These are phyloP conservation scores for Oryzias sinensis DNA, from an alignment of 2,797 vertebrate genomes.

Conservation along the genomic window DNA sequence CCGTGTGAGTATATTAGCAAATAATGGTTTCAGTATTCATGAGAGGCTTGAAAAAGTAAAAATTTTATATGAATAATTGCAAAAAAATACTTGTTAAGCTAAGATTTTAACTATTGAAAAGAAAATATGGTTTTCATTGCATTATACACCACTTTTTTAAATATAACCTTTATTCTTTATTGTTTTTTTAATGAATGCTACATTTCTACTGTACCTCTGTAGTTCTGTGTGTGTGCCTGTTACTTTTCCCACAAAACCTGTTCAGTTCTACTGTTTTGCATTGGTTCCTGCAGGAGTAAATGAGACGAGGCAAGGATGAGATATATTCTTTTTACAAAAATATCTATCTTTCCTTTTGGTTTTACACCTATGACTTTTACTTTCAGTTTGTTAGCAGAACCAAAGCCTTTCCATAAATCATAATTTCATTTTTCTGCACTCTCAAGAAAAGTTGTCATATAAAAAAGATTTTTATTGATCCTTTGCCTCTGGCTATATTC, in stretches of 20 bases:
- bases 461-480: constrained; percentile 4
- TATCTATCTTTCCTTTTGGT: constrained; percentile 29
- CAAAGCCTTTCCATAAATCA: constrained; percentile 29
- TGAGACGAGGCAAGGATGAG: constrained; percentile 22
- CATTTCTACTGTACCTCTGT: constrained; percentile 10
- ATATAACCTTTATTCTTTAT: not conserved
- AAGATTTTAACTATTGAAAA: too few relatives aligned
- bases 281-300: constrained; percentile 23
- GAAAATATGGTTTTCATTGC: too few relatives aligned
- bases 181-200: constrained; percentile 4
- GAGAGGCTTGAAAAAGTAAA: not conserved
- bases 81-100: too few relatives aligned
- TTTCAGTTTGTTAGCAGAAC: constrained; percentile 10
- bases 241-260: constrained; percentile 6
- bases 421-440: constrained; percentile 16
- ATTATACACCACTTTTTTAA: too few relatives aligned
- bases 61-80: not conserved
- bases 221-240: constrained; percentile 12
- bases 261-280: constrained; percentile 29
- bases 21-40: constrained; percentile 2
- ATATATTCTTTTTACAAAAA: constrained; percentile 21
- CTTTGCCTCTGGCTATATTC: not conserved
- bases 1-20: constrained; percentile 11
- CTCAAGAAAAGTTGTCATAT: constrained; percentile 1
- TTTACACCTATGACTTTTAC: constrained; percentile 17